phyloP scores from a whole-genome alignment of 1,140 invertebrate genomes.

The Hypothenemus hampei region DNA sequence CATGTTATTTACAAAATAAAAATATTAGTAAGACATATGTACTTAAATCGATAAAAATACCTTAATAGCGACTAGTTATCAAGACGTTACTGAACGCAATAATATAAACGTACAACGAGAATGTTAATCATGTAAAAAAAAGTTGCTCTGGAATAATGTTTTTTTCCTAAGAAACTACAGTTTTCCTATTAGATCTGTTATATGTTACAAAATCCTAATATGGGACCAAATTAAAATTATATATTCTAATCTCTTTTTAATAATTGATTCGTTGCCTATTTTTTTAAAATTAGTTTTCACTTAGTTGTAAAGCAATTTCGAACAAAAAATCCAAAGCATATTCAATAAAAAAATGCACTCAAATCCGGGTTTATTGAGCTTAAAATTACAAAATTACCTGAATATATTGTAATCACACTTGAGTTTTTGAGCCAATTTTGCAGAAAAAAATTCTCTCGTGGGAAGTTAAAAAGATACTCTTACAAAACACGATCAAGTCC shows the following conservation, averaged over 20 bases:
- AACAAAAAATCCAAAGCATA: too few relatives aligned
- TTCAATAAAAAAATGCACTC: too few relatives aligned
- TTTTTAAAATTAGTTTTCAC: too few relatives aligned
- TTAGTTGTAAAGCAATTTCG: too few relatives aligned
- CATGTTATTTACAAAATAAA: constrained; percentile 28
- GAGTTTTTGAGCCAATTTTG: background rate
- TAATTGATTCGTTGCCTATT: too few relatives aligned
- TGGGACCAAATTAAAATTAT: background rate
- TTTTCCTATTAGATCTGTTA: background rate
- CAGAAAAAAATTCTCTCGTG: background rate
- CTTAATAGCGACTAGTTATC: constrained; percentile 1
- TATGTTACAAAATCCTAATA: background rate
- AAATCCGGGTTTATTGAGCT: too few relatives aligned
- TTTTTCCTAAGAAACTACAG: background rate
- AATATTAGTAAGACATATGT: background rate
- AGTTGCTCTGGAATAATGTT: background rate
- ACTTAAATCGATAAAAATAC: constrained; percentile 8
- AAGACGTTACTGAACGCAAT: background rate
- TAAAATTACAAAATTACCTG: background rate
- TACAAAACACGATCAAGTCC: background rate
- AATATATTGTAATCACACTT: background rate
- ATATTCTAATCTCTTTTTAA: background rate
- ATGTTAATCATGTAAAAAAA: background rate
- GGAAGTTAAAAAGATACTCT: background rate
- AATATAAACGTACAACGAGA: background rate